Evolutionary conservation across 2,797 vertebrate genomes (phyloP).

Genomic region (Coreius guichenoti): DNA sequence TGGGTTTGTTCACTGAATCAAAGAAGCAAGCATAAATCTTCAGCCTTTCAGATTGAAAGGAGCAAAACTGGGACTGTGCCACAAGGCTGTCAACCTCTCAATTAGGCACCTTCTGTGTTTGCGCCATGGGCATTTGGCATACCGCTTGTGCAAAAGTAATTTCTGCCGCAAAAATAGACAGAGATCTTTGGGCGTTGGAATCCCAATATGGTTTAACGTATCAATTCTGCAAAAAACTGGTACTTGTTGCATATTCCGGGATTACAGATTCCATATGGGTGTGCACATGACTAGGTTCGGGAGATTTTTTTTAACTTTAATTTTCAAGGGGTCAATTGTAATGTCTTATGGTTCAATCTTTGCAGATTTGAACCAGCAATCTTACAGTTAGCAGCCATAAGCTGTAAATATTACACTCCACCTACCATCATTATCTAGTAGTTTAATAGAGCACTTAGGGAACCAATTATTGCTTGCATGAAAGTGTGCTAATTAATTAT

Average conservation of each 20-base stretch:
- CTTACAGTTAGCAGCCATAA: background rate
- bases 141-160: background rate
- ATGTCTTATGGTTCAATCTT: background rate
- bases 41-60: background rate
- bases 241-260: background rate
- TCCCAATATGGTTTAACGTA: background rate
- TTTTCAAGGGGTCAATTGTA: background rate
- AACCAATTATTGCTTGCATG: background rate
- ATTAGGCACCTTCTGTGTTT: slow-evolving; percentile 41
- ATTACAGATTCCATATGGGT: background rate
- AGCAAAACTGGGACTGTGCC: slow-evolving; percentile 39
- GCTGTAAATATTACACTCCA: background rate
- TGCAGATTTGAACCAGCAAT: background rate
- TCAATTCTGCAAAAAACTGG: background rate
- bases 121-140: slow-evolving; percentile 27
- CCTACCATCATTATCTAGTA: background rate
- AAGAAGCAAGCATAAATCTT: background rate
- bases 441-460: background rate
- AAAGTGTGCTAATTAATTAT: background rate
- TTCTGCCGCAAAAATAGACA: background rate
- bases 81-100: slow-evolving; percentile 32
- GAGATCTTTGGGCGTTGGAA: background rate
- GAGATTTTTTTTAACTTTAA: background rate
- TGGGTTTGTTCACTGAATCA: background rate
- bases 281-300: background rate